Conservation (phyloP, 2,888 invertebrate species). For the Toxonevra muliebris region DNA sequence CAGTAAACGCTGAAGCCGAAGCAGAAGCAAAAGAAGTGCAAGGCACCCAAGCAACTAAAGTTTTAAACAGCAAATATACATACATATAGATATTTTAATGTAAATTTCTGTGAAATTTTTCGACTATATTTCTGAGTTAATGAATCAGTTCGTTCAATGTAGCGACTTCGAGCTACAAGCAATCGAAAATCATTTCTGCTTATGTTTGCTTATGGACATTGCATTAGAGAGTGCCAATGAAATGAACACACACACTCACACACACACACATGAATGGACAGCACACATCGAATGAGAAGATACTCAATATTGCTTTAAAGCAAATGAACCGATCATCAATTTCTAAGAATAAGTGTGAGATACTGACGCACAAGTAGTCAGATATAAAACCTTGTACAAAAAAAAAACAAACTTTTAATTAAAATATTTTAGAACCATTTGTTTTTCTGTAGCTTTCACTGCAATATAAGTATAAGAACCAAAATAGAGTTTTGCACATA, state of each 20-base stretch:
- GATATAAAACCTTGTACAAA: neutral
- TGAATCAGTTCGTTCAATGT: constrained; percentile 19
- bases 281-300: no score
- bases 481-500: no score
- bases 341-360: constrained; percentile 21
- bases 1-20: neutral
- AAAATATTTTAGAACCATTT: constrained; percentile 32
- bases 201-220: constrained; percentile 9
- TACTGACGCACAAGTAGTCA: constrained; percentile 1
- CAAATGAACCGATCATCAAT: constrained; percentile 18
- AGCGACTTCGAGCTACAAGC: neutral
- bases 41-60: neutral
- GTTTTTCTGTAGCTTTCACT: constrained; percentile 3
- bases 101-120: constrained; percentile 17
- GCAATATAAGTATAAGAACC: no score
- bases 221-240: neutral
- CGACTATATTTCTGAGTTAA: constrained; percentile 22
- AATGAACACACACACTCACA: constrained; percentile 21
- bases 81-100: constrained; percentile 5
- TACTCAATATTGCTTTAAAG: no score
- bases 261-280: neutral
- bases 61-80: neutral
- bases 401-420: constrained; percentile 36
- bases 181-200: constrained; percentile 6
- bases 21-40: neutral